Conservation (phyloP, 2,797 vertebrate species). For the Enteromius viviparus region DNA sequence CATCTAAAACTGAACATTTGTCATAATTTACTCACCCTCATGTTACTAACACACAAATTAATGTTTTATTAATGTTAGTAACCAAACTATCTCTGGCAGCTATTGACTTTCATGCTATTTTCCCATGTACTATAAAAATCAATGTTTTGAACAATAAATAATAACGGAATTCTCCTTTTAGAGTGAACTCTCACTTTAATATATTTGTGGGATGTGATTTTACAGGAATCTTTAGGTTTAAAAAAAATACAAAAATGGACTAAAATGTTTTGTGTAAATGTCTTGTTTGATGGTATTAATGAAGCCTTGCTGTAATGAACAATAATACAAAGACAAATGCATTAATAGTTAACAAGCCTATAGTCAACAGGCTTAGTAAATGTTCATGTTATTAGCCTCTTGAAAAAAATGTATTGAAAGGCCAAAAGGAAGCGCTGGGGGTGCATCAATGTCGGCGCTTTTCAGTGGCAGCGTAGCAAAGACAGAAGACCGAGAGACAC, state of each 20-base stretch:
- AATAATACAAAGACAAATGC: not conserved
- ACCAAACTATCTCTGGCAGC: not conserved
- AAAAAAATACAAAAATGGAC: not conserved
- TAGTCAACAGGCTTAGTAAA: not conserved
- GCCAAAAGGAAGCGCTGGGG: slow-evolving; percentile 30
- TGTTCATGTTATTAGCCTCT: not conserved
- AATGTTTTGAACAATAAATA: too few species aligned
- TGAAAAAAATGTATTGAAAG: not conserved
- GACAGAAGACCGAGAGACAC: slow-evolving; percentile 62
- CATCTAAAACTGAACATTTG: not conserved
- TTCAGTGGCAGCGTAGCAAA: slow-evolving; percentile 58
- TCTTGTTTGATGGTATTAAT: not conserved
- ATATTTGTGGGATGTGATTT: too few species aligned
- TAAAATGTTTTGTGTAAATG: not conserved
- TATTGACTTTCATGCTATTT: not conserved
- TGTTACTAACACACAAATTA: not conserved
- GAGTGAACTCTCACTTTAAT: too few species aligned
- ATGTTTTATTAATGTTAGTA: not conserved
- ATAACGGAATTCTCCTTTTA: too few species aligned
- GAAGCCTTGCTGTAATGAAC: not conserved
- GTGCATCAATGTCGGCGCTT: slow-evolving; percentile 37
- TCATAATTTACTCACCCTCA: not conserved
- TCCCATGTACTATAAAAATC: not conserved
- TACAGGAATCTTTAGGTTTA: not conserved
- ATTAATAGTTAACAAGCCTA: not conserved